Percentiles rank a stretch among this genome's conserved stretches.
Evolutionary conservation across 2,113 vertebrate species (phyloP).

Genomic region (Albula glossodonta): DNA sequence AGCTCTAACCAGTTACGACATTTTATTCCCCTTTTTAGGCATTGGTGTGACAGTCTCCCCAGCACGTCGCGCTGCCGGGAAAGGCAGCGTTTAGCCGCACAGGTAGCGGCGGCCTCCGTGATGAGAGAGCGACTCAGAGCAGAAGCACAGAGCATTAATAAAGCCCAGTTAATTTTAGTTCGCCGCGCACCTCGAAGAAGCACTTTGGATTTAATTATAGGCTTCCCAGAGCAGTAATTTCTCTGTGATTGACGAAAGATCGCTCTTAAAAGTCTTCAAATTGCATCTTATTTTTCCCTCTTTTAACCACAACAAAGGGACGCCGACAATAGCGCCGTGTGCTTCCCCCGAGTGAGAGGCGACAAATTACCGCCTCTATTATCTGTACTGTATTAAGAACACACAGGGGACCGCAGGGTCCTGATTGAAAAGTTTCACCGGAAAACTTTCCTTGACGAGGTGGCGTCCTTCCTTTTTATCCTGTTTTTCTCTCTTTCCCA

Average conservation of each 20-base stretch:
- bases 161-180: conserved; percentile 61
- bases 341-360: conserved; percentile 57
- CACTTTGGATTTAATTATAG: conserved; percentile 79
- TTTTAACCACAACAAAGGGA: conserved; percentile 76
- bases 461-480: background rate
- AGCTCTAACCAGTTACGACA: conserved; percentile 18
- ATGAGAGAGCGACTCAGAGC: conserved; percentile 33
- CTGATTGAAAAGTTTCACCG: conserved; percentile 70
- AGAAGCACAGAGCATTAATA: conserved; percentile 63
- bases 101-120: conserved; percentile 20
- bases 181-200: conserved; percentile 59
- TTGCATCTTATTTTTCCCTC: conserved; percentile 79
- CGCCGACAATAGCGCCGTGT: conserved; percentile 72
- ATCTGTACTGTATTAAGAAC: conserved; percentile 69
- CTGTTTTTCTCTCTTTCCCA: background rate
- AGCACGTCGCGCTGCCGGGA: conserved; percentile 45
- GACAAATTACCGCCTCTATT: conserved; percentile 70
- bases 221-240: conserved; percentile 76
- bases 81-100: conserved; percentile 20
- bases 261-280: conserved; percentile 78
- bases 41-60: background rate
- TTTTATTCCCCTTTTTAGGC: conserved; percentile 27
- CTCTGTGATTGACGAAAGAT: conserved; percentile 74
- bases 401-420: conserved; percentile 46
- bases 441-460: conserved; percentile 31